Percentiles rank a stretch among this genome's conserved stretches.
These are phyloP conservation scores for Alfaro cultratus DNA, from an alignment of 2,797 vertebrate genomes.

Conservation along the genomic window DNA sequence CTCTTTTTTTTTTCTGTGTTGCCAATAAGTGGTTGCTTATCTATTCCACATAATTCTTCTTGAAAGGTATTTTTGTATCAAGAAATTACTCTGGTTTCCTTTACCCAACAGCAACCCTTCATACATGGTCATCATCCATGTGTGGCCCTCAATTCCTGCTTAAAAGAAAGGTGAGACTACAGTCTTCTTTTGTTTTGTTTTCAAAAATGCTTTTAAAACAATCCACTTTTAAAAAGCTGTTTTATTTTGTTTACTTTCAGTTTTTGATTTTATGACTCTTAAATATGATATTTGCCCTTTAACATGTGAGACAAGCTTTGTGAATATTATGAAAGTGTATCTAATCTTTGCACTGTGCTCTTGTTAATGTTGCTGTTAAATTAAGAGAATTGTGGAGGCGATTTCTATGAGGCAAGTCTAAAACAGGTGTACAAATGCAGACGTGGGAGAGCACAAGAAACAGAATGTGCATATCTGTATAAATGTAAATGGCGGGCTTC, in stretches of 20 bases:
- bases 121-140: not conserved
- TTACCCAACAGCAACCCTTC: not conserved
- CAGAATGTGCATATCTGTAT: constrained; percentile 63
- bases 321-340: constrained; percentile 48
- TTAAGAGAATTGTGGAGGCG: not conserved
- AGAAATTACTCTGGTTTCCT: not conserved
- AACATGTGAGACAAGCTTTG: constrained; percentile 24
- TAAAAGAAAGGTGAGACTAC: not conserved
- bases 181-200: not conserved
- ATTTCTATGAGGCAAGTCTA: constrained; percentile 17
- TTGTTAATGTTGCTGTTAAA: constrained; percentile 41
- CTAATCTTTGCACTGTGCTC: constrained; percentile 58
- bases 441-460: constrained; percentile 22
- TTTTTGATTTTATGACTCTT: not conserved
- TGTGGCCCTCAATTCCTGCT: not conserved
- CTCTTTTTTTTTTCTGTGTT: not conserved
- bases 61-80: not conserved
- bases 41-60: not conserved
- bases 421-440: constrained; percentile 48
- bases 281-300: constrained; percentile 6
- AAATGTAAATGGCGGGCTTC: constrained; percentile 69
- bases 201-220: not conserved
- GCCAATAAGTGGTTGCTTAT: not conserved
- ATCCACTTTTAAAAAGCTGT: not conserved
- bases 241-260: not conserved